phyloP scores from a whole-genome alignment of 2,888 invertebrate genomes.

The Dendrolimus houi region DNA sequence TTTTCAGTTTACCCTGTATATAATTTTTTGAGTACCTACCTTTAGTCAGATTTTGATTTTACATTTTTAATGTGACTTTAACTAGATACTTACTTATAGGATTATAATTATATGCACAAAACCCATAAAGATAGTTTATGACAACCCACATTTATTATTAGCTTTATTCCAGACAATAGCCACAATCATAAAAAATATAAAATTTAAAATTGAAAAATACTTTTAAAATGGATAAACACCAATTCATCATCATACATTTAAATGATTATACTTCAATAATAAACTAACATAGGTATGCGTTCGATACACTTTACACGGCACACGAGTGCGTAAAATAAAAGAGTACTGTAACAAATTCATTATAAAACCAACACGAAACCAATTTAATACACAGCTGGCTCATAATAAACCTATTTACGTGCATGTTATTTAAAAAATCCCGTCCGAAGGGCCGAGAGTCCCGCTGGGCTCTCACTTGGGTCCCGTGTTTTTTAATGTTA shows the following conservation, averaged over 20 bases:
- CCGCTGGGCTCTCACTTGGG: slow-evolving; percentile 46
- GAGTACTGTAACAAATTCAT: slow-evolving; percentile 54
- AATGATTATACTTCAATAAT: too few relatives aligned
- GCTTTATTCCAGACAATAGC: too few relatives aligned
- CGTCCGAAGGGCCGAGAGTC: slow-evolving; percentile 27
- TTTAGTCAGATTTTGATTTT: too few relatives aligned
- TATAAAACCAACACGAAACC: slow-evolving; percentile 55
- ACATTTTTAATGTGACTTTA: too few relatives aligned
- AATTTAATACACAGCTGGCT: slow-evolving; percentile 67
- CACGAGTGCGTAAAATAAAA: slow-evolving; percentile 11
- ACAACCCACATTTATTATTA: too few relatives aligned
- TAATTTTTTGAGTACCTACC: too few relatives aligned
- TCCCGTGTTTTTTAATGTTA: slow-evolving; percentile 45
- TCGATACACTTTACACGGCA: background rate
- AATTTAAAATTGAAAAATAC: background rate
- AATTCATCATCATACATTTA: background rate
- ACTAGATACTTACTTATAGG: too few relatives aligned
- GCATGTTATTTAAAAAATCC: slow-evolving; percentile 37
- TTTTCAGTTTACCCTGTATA: too few relatives aligned
- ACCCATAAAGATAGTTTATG: too few relatives aligned
- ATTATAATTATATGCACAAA: too few relatives aligned
- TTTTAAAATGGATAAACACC: background rate
- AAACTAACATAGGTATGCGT: background rate
- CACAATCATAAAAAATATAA: too few relatives aligned
- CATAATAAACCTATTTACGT: slow-evolving; percentile 55